Conservation (phyloP, 1,140 invertebrate species). For the Bombus pascuorum region DNA sequence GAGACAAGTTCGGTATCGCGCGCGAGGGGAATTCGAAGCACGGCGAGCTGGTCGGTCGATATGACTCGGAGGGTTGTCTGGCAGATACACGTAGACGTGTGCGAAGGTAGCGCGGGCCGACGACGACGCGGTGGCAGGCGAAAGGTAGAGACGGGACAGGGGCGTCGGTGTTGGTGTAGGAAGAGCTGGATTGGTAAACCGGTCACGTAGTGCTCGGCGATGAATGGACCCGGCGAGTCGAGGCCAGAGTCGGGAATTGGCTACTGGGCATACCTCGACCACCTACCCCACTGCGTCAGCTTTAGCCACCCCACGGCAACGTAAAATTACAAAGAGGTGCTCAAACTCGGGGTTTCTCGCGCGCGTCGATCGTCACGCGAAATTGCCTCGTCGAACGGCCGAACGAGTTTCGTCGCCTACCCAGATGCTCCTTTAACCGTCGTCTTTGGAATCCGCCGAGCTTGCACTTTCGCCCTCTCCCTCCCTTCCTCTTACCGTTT, state of each 20-base stretch:
- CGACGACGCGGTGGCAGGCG: constrained; percentile 25
- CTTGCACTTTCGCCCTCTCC: constrained; percentile 26
- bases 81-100: constrained; percentile 63
- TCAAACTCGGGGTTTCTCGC: constrained; percentile 70
- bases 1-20: constrained; percentile 53
- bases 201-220: constrained; percentile 82
- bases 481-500: no score
- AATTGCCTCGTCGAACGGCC: constrained; percentile 37
- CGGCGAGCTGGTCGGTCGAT: constrained; percentile 72
- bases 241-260: constrained; percentile 81
- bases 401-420: no score
- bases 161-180: constrained; percentile 64
- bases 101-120: constrained; percentile 46
- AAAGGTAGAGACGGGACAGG: constrained; percentile 39
- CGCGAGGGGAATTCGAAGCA: constrained; percentile 57
- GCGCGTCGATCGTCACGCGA: constrained; percentile 41
- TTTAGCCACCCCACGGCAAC: constrained; percentile 74
- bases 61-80: constrained; percentile 74
- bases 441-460: constrained; percentile 9
- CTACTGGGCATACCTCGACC: constrained; percentile 81
- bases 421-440: neutral
- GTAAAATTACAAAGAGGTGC: constrained; percentile 79
- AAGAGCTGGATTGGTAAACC: constrained; percentile 80
- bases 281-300: constrained; percentile 80
- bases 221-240: constrained; percentile 82